phyloP scores from a whole-genome alignment of 2,113 vertebrate species.

The Pyxicephalus adspersus region DNA sequence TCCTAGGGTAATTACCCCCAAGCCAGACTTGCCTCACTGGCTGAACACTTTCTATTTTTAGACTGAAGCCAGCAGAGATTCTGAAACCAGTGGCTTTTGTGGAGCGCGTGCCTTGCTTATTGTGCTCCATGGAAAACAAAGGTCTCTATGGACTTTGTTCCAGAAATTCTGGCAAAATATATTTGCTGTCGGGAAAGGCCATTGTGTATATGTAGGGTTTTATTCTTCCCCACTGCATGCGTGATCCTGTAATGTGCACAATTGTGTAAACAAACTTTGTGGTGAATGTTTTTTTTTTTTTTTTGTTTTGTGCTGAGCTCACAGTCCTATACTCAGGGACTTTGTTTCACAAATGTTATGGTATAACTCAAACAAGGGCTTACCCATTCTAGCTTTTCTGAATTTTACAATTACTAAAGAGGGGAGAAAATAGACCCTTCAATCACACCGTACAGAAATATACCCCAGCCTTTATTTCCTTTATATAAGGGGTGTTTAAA shows the following conservation, averaged over 20 bases:
- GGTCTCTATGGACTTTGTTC: conserved; percentile 9
- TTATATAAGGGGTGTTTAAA: not conserved
- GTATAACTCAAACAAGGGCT: too few species aligned
- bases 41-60: conserved; percentile 45
- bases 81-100: conserved; percentile 6
- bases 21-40: conserved; percentile 27
- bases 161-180: not conserved
- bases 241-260: not conserved
- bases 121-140: conserved; percentile 17
- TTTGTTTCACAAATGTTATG: too few species aligned
- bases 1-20: conserved; percentile 6
- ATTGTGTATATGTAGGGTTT: not conserved
- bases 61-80: conserved; percentile 9
- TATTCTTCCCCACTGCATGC: not conserved
- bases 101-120: not conserved
- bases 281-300: too few species aligned
- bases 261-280: not conserved
- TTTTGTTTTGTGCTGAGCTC: too few species aligned
- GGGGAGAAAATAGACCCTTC: too few species aligned
- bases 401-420: too few species aligned
- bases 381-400: too few species aligned
- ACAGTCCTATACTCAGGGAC: too few species aligned
- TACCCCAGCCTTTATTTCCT: not conserved
- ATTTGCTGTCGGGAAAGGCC: not conserved
- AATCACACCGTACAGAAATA: too few species aligned